These are phyloP conservation scores for Nipponia nippon DNA, from an alignment of 2,113 vertebrate genomes.

Conservation along the genomic window DNA sequence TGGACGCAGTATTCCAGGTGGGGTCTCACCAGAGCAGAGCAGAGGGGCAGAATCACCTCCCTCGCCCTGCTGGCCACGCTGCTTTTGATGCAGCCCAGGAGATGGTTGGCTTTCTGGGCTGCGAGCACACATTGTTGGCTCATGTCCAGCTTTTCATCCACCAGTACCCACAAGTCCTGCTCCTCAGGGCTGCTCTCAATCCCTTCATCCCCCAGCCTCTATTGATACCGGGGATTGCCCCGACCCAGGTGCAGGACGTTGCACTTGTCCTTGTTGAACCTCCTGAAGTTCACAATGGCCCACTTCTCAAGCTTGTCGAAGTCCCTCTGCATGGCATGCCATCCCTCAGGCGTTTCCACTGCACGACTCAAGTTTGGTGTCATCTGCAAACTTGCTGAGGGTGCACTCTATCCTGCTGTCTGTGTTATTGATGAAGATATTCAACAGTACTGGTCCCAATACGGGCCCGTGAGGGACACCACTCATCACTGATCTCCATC, in stretches of 20 bases:
- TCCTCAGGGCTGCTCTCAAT: neutral
- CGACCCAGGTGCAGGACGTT: neutral
- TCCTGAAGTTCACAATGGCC: neutral
- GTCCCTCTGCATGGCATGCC: neutral
- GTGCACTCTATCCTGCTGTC: neutral
- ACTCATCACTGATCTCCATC: neutral
- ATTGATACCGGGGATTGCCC: neutral
- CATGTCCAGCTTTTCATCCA: neutral
- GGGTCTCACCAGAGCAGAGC: neutral
- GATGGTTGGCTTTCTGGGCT: neutral
- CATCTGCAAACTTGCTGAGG: neutral
- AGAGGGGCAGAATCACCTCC: neutral
- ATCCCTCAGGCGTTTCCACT: fast-evolving
- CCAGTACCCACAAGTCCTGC: neutral
- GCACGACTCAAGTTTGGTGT: neutral
- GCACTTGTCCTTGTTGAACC: neutral
- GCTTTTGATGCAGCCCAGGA: neutral
- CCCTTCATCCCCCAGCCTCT: fast-evolving
- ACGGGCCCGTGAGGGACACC: neutral
- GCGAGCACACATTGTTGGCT: fast-evolving
- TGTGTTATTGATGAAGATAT: neutral
- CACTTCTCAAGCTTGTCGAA: neutral
- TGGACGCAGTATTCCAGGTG: neutral
- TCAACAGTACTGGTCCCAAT: neutral
- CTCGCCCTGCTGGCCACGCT: neutral